Conservation (phyloP, 2,888 invertebrate species). For the Sarcophaga carnaria region DNA sequence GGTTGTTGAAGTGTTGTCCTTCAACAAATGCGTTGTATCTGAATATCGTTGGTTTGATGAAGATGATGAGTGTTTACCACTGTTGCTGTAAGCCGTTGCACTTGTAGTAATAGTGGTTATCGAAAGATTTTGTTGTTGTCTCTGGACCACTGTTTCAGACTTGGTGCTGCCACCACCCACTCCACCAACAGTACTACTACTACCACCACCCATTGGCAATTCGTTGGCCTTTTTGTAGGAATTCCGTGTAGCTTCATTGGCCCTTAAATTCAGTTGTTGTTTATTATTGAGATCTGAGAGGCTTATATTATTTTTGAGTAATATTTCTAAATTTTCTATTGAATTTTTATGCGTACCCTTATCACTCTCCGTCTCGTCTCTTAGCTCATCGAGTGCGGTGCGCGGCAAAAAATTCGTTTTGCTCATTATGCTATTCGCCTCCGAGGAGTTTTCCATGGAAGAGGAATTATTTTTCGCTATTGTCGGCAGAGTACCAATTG, state of each 20-base stretch:
- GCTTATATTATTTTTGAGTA: constrained; percentile 81
- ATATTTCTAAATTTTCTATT: constrained; percentile 81
- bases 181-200: constrained; percentile 66
- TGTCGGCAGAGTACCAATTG: constrained; percentile 75
- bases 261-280: constrained; percentile 79
- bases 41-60: constrained; percentile 59
- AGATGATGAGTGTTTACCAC: constrained; percentile 59
- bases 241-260: constrained; percentile 72
- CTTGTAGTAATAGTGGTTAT: constrained; percentile 71
- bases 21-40: constrained; percentile 64
- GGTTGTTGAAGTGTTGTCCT: constrained; percentile 26
- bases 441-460: constrained; percentile 71
- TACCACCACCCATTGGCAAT: constrained; percentile 69
- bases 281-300: constrained; percentile 81
- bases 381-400: constrained; percentile 78
- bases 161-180: constrained; percentile 72
- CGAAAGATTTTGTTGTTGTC: constrained; percentile 73
- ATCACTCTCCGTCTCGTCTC: constrained; percentile 77
- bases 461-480: constrained; percentile 72
- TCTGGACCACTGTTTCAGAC: constrained; percentile 73
- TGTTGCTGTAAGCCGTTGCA: constrained; percentile 59
- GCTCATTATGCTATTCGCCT: constrained; percentile 63
- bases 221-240: constrained; percentile 73
- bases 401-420: constrained; percentile 72
- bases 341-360: constrained; percentile 78